Base-by-base conservation (phyloP, 2,888 invertebrate species). In the Brachyopa scutellaris region DNA sequence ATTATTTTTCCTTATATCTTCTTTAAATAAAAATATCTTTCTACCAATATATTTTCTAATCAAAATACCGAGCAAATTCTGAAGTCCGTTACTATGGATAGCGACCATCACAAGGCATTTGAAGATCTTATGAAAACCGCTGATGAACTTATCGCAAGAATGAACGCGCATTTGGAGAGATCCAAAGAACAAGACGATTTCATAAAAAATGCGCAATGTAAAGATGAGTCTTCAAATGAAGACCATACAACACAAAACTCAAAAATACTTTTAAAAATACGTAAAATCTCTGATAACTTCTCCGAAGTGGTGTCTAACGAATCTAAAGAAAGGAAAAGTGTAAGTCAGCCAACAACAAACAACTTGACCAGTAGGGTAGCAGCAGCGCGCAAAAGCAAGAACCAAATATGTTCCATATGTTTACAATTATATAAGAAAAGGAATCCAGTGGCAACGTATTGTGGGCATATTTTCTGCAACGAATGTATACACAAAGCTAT, bases 381-480 rank as follows among this genome's bases (percentile, higher is more conserved):
- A 26, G 6, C 4, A 9, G 2, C 9, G 17, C n/a, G 9, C 5
- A 38, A 29, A 17, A 23, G n/a, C 6, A 42, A 29, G 0, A 19
- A 11, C 7, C 49, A 49, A 9, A 9, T 11, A 6, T 59, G 59
- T 11, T 29, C 59, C 4, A 59, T 59, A 7, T 59, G 59, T 4
- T 40, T 59, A 4, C 7, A 59, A 11, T 1, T 8, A 0, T 59
- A 59, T 11, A 11, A 11, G n/a, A 42, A 19, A 29, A 5, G 31
- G 31, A 6, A 1, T 0, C 59, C 59, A 29, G 26, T 11, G 29
- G 59, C 11, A 1, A 45, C 59, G 1, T 59, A 45, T 19, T 59
- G 59, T 17, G 59, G 59, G 1, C 59, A 59, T 17, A 19, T 59
- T 6, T 59, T 59, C 19, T 59, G 59, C 42, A 26, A 42, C 42